A percentile compares a stretch with the other conserved stretches of the same genome.
These are phyloP conservation scores for Alethe diademata DNA, from an alignment of 2,113 vertebrate species.

Conservation along the genomic window DNA sequence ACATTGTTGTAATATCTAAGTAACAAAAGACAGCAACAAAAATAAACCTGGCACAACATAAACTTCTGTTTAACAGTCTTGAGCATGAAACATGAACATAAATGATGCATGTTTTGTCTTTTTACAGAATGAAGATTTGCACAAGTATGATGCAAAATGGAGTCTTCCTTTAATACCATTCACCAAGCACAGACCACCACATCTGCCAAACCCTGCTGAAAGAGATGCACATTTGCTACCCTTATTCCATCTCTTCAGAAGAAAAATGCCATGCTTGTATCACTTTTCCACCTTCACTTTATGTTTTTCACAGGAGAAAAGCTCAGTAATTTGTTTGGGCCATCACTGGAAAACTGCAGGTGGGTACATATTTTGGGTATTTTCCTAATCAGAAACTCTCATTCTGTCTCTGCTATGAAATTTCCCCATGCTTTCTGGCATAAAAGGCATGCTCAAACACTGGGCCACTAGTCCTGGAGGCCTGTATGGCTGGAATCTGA, in stretches of 20 bases:
- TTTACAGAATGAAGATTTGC: not conserved
- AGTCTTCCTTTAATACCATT: not conserved
- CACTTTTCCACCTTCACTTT: not conserved
- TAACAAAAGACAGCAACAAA: not conserved
- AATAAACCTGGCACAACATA: not conserved
- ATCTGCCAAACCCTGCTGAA: fast-evolving
- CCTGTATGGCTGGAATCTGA: not conserved
- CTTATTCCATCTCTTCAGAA: not conserved
- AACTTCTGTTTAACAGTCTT: not conserved
- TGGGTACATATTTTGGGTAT: not conserved
- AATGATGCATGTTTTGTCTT: not conserved
- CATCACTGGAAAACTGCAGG: not conserved
- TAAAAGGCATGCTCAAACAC: not conserved
- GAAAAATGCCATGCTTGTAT: not conserved
- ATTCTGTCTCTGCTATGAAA: not conserved
- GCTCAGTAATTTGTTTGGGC: not conserved
- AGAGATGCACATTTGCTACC: not conserved
- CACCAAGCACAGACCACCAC: not conserved
- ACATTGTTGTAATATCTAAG: not conserved
- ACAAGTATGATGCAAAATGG: not conserved
- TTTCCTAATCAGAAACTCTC: not conserved
- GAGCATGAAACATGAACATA: not conserved
- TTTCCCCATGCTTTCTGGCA: not conserved
- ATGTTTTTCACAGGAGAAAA: not conserved
- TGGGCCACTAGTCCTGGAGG: not conserved